phyloP scores from a whole-genome alignment of 2,888 invertebrate genomes.

The Nephrotoma flavescens region DNA sequence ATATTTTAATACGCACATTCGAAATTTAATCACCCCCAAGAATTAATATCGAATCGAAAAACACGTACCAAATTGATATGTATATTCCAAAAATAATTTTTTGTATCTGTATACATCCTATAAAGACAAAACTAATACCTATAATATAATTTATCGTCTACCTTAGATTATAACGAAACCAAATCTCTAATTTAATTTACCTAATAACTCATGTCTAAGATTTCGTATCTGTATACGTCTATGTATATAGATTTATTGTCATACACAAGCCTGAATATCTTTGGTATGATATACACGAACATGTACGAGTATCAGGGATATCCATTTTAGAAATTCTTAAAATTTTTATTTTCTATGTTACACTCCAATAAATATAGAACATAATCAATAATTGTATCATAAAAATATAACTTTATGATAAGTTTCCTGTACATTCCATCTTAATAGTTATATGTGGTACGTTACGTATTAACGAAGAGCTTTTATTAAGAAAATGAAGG shows the following conservation, averaged over 20 bases:
- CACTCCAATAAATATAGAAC: neutral
- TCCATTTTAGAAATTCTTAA: neutral
- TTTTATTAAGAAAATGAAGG: neutral
- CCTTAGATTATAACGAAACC: neutral
- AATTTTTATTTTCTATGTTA: neutral
- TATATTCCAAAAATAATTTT: neutral
- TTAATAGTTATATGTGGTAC: neutral
- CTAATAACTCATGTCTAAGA: neutral
- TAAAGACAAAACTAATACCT: neutral
- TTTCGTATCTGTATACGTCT: neutral
- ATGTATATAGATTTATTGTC: neutral
- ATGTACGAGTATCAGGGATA: neutral
- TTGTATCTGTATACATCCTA: neutral
- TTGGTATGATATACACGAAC: neutral
- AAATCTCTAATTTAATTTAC: neutral
- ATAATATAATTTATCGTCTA: neutral
- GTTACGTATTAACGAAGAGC: neutral
- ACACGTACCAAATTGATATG: neutral
- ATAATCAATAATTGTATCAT: neutral
- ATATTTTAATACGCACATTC: too few species aligned
- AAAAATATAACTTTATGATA: neutral
- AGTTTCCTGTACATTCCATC: neutral
- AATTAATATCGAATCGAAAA: neutral
- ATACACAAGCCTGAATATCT: neutral
- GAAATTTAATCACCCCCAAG: too few species aligned